phyloP scores from a whole-genome alignment of 2,113 vertebrate species.

The Acinonyx jubatus region DNA sequence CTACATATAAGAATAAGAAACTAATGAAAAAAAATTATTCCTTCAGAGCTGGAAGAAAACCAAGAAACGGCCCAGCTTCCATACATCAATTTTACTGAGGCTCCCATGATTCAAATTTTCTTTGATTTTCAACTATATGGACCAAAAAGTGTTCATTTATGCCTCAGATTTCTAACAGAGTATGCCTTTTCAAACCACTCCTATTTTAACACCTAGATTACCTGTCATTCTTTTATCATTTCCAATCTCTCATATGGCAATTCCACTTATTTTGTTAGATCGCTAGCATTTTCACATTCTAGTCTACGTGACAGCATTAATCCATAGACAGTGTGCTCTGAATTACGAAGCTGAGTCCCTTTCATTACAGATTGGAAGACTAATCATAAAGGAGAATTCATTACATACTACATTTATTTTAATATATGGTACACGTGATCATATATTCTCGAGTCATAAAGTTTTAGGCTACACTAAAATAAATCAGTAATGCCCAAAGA shows the following conservation, averaged over 20 bases:
- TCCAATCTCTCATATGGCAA: neutral
- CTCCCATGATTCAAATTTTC: neutral
- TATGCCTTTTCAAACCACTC: neutral
- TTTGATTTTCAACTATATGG: neutral
- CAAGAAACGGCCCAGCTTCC: neutral
- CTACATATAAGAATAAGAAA: neutral
- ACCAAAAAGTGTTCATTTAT: neutral
- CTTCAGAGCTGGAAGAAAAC: neutral
- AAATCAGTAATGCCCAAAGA: constrained; percentile 10
- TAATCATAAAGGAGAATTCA: neutral
- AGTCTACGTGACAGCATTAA: neutral
- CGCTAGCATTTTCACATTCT: neutral
- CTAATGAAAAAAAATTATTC: neutral
- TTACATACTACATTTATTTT: neutral
- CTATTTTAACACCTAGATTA: neutral
- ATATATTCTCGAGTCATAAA: constrained; percentile 14
- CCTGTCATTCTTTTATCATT: neutral
- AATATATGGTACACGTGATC: neutral
- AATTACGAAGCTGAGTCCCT: neutral
- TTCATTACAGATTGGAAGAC: neutral
- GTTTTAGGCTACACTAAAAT: neutral
- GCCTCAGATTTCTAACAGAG: neutral
- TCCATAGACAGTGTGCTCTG: neutral
- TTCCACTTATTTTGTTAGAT: neutral
- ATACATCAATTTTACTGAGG: neutral